phyloP scores from a whole-genome alignment of 2,888 invertebrate species.

The Nephrotoma guestfalica region DNA sequence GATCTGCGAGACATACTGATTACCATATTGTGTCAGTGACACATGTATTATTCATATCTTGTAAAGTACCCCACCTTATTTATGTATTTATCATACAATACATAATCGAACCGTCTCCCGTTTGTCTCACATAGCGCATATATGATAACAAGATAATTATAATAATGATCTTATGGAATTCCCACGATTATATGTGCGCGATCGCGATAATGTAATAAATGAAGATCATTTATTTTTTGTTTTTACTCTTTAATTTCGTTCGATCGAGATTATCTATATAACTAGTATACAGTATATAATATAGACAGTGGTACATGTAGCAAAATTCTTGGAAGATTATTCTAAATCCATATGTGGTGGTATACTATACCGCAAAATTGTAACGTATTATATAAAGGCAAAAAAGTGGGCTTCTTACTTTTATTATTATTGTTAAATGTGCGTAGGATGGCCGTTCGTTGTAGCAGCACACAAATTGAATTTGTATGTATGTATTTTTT shows the following conservation, averaged over 20 bases:
- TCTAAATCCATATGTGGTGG: background rate
- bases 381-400: background rate
- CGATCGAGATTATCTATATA: background rate
- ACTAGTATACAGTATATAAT: background rate
- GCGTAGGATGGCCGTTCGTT: background rate
- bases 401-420: background rate
- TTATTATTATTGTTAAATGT: background rate
- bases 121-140: background rate
- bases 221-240: background rate
- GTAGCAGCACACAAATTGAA: background rate
- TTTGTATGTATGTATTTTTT: background rate
- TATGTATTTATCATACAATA: background rate
- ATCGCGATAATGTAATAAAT: background rate
- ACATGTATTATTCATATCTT: background rate
- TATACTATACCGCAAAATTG: background rate
- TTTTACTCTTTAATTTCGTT: background rate
- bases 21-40: background rate
- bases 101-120: background rate
- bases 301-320: background rate
- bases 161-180: background rate
- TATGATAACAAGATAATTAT: background rate
- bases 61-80: background rate
- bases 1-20: background rate
- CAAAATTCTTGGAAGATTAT: background rate
- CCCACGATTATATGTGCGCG: background rate